Base-by-base conservation (phyloP, 2,113 vertebrate species). In the Poecilia latipinna region DNA sequence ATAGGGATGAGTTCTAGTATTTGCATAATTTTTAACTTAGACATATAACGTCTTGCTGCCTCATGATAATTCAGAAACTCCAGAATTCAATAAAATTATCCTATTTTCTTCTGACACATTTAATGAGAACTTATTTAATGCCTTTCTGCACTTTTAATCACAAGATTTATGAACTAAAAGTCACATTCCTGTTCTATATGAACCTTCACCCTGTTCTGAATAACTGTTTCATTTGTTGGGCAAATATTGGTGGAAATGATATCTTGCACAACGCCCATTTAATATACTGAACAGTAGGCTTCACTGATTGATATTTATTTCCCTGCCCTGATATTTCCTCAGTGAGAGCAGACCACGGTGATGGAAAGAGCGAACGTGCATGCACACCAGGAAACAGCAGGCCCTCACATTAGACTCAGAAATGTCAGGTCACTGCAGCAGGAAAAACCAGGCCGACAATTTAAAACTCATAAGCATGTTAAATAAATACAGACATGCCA, bases 401-500 rank as follows among this genome's bases (percentile, higher is more conserved):
- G 80, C 22, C 72, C 78, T 82, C 80, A 67, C 76, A 70, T 82
- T 66, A 68, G 74, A 29, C 26, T 65, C 42, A 0, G 48, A 72
- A 73, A 65, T 57, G 13, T 69, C 63, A 31, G 81, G 65, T 76
- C 42, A 32, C 32, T 70, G 71, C 81, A 32, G 66, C 60, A 62
- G 61, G 77, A 69, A 82, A 15, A 42, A 72, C 60, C 64, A 42
- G 82, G 57, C 70, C 31, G 67, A 82, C 79, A 28, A 83, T 82
- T 89, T 84, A 70, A 83, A 89, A 83, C 60, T 81, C 65, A 35
- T 71, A 85, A 75, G 74, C 72, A 61, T 17, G 77, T 86, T 86
- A 80, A 90, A 83, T 77, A 90, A 87, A 84, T 72, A 78, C 81
- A 87, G 88, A 82, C 79, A 33, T 54, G 76, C 76, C 75, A 74